Base-by-base conservation (phyloP, 2,888 invertebrate genomes). In the Thymelicus acteon region DNA sequence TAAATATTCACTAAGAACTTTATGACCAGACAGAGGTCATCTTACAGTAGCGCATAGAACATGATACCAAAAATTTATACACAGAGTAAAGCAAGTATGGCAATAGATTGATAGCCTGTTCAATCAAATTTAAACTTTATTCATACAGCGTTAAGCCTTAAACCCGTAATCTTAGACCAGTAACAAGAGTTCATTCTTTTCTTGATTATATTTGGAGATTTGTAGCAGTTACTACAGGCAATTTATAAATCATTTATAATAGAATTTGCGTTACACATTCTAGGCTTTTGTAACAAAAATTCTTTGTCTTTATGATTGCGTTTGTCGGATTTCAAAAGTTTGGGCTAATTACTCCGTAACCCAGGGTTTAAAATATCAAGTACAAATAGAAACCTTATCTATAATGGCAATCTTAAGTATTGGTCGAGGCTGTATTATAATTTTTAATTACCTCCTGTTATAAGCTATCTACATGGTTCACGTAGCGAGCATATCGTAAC, bases 231-330 rank as follows among this genome's bases (percentile, higher is more conserved):
- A 71, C 60, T 72, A 71, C 60, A 58, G 65, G 54, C 71, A 67
- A 67, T 73, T 74, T 75, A 77, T 76, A 75, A 76, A 75, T 77
- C 75, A 74, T 73, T 74, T 75, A 74, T 73, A 72, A 75, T 73
- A 74, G 67, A 62, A 72, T 66, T 69, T 62, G 49, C 61, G 72
- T 76, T 76, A 74, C 75, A 73, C 74, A 74, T 72, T 72, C 60
- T 54, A 13, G 52, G 67, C 67, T 76, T 74, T 76, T 77, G 73
- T 72, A 74, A 76, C 60, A 71, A 48, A 48, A 66, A 70, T 72
- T 60, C 75, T 74, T 76, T 77, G 76, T 75, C 65, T 75, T 72
- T 58, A 74, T 61, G n/a, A 63, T 66, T 69, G 74, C 71, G 73
- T 72, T 67, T 40, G 39, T 0, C 15, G 1, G 60, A 63, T 70